A percentile compares a stretch with the other conserved stretches of the same genome.
Evolutionary conservation across 1,140 invertebrate genomes (phyloP).

Genomic region (Pseudomyrmex flavicornis): DNA sequence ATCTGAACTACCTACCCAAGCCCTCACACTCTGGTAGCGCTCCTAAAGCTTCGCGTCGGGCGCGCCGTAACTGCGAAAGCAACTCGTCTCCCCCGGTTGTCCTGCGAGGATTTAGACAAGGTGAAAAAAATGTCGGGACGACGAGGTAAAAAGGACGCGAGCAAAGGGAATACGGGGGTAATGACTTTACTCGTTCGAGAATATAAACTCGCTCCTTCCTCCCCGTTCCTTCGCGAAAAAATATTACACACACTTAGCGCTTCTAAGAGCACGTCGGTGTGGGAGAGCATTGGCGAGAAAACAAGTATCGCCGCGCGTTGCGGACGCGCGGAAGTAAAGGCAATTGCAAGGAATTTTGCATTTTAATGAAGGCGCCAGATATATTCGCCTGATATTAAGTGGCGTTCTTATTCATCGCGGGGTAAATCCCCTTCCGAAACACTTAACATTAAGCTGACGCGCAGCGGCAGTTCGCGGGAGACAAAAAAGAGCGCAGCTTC

Average conservation of each 20-base stretch:
- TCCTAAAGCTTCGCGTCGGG: conserved; percentile 42
- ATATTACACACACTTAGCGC: conserved; percentile 57
- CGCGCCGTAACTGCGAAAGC: conserved; percentile 56
- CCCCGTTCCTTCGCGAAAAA: conserved; percentile 25
- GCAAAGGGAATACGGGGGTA: conserved; percentile 31
- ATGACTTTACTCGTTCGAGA: conserved; percentile 62
- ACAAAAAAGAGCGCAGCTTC: conserved; percentile 29
- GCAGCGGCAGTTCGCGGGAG: neutral
- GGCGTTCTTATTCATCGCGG: conserved; percentile 51
- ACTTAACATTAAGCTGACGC: conserved; percentile 56
- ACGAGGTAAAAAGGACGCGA: neutral
- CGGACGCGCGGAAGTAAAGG: neutral
- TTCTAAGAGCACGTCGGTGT: conserved; percentile 10
- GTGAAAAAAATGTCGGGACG: conserved; percentile 39
- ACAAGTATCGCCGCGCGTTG: conserved; percentile 23
- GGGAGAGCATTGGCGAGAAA: conserved; percentile 1
- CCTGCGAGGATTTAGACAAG: conserved; percentile 43
- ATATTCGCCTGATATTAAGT: conserved; percentile 60
- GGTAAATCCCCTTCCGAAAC: conserved; percentile 60
- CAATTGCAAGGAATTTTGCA: conserved; percentile 63
- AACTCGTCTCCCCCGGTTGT: conserved; percentile 43
- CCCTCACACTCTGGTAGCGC: conserved; percentile 44
- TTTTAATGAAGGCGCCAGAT: conserved; percentile 63
- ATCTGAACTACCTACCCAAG: conserved; percentile 65
- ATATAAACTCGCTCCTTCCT: conserved; percentile 37